Conservation (phyloP, 2,888 invertebrate species). For the Cephonodes hylas region DNA sequence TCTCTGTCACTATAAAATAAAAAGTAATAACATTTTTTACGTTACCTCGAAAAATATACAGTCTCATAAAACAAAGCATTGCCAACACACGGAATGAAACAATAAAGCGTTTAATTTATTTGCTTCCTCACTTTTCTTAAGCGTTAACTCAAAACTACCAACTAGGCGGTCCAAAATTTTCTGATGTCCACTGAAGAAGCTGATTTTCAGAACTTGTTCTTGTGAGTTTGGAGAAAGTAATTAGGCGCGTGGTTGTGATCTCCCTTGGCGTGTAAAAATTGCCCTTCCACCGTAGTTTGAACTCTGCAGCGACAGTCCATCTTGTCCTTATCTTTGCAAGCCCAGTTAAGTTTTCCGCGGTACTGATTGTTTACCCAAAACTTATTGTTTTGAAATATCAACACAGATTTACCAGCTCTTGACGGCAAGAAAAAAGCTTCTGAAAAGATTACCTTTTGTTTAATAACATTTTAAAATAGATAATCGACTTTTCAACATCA, state of each 20-base stretch:
- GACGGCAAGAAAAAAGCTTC: constrained; percentile 70
- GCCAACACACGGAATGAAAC: background rate
- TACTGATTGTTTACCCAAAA: constrained; percentile 78
- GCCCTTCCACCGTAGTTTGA: constrained; percentile 72
- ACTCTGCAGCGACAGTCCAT: constrained; percentile 69
- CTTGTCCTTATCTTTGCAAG: constrained; percentile 71
- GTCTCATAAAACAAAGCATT: background rate
- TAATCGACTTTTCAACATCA: background rate
- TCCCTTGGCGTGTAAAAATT: constrained; percentile 66
- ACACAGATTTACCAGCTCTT: constrained; percentile 70
- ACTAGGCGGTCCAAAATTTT: background rate
- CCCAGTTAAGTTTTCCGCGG: constrained; percentile 72
- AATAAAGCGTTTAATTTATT: background rate
- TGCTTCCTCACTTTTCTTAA: background rate
- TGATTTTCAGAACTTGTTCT: constrained; percentile 41
- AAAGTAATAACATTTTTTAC: background rate
- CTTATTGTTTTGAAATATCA: constrained; percentile 71
- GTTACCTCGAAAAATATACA: background rate
- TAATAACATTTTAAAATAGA: background rate
- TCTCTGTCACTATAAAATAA: background rate
- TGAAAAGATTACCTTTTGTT: constrained; percentile 1
- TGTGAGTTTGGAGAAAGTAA: constrained; percentile 36
- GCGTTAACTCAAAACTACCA: no score
- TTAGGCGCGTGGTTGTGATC: constrained; percentile 67
- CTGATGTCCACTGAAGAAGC: constrained; percentile 21